phyloP scores from a whole-genome alignment of 2,113 vertebrate species.

The Athene cunicularia region DNA sequence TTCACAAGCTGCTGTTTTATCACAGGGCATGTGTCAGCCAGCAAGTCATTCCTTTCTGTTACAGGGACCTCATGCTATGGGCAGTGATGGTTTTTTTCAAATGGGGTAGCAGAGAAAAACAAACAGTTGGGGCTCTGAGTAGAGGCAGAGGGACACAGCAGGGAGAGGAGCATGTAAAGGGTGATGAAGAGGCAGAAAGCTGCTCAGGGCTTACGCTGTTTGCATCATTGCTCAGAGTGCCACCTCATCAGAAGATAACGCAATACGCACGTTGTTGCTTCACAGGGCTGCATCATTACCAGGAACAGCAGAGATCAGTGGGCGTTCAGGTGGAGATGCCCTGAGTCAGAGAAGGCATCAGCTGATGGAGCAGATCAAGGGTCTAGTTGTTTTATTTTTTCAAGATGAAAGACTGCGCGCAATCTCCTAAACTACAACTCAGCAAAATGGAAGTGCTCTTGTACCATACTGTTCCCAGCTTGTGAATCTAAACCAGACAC shows the following conservation, averaged over 20 bases:
- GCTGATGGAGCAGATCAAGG: conserved; percentile 23
- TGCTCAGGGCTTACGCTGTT: background rate
- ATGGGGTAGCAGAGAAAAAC: background rate
- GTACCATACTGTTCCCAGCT: background rate
- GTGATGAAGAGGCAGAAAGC: background rate
- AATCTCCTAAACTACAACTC: background rate
- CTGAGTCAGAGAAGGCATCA: conserved; percentile 45
- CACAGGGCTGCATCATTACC: conserved; percentile 34
- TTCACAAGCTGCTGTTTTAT: conserved; percentile 3
- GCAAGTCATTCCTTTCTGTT: background rate
- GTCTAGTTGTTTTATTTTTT: background rate
- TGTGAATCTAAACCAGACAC: background rate
- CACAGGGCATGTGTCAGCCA: background rate
- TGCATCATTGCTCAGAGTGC: background rate
- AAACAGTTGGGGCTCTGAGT: background rate
- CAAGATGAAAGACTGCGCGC: background rate
- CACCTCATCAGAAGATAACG: conserved; percentile 27
- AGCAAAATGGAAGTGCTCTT: background rate
- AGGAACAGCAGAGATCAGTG: conserved; percentile 41
- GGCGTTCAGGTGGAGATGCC: conserved; percentile 52
- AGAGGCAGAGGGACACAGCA: background rate
- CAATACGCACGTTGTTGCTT: background rate
- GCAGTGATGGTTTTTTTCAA: background rate
- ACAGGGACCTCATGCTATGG: background rate
- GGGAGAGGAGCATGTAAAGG: background rate